Base-by-base conservation (phyloP, 2,888 invertebrate species). In the Zaprionus lineosus region DNA sequence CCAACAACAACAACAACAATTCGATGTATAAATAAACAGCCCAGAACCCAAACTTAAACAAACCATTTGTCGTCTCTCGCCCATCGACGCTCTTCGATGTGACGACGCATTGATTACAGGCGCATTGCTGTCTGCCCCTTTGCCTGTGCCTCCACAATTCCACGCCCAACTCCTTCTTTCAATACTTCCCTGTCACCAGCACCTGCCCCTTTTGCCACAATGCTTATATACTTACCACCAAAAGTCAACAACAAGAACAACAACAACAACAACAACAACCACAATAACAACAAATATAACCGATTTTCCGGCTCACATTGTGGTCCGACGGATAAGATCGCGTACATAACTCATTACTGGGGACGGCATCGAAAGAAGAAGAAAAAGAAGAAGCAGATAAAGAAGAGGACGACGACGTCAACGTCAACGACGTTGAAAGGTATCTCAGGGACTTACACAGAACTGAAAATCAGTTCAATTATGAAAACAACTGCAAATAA, bases 331-430 rank as follows among this genome's bases (percentile, higher is more conserved):
- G 82, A 82, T 82, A 82, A 82, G 85, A 82, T 85, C 85, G 79
- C 60, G 65, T 76, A 82, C 82, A 85, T 85, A 79, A 83, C 83
- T 82, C 82, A 85, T 82, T 82, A 82, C 72, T n/a, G n/a, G n/a
- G n/a, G n/a, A n/a, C n/a, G n/a, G n/a, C n/a, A n/a, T n/a, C n/a
- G n/a, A n/a, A n/a, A n/a, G n/a, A n/a, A n/a, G n/a, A n/a, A n/a
- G n/a, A n/a, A n/a, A n/a, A n/a, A 53, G 67, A 24, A 31, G 31
- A 61, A 59, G 59, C 69, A n/a, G 78, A 78, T 83, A 76, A 77
- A 77, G 76, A 58, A 59, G 55, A 43, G 43, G 48, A 36, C 12
- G 8, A 11, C 7, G 31, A 37, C 29, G 34, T n/a, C 24, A 4
- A 7, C 8, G 6, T 24, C 24, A 4, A 24, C n/a, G 24, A 24